Evolutionary conservation across 2,113 vertebrate species (phyloP).

Genomic region (Rhombomys opimus): DNA sequence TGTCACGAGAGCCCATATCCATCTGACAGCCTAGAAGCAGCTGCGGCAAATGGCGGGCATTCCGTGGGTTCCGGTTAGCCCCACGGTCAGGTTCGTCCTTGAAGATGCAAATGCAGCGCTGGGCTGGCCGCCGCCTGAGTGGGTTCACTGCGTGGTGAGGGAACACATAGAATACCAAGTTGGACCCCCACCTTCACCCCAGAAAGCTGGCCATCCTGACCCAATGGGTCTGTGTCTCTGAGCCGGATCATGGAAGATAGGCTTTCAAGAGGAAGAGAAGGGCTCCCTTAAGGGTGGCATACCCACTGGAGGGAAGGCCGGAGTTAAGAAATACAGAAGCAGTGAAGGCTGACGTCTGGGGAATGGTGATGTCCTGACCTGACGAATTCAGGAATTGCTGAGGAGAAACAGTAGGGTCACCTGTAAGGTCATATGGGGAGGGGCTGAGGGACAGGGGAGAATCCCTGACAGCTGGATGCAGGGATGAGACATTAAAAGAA

Average conservation of each 20-base stretch:
- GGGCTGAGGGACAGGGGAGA: neutral
- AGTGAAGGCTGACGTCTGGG: neutral
- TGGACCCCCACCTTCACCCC: neutral
- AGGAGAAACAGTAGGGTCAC: neutral
- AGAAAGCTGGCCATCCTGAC: neutral
- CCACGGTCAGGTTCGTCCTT: too few relatives aligned
- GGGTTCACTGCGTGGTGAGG: neutral
- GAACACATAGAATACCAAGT: too few relatives aligned
- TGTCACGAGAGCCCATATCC: neutral
- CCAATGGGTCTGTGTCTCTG: neutral
- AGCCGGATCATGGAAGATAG: neutral
- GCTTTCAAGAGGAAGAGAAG: neutral
- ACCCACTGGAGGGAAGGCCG: neutral
- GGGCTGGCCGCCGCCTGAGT: neutral
- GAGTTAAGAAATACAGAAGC: neutral
- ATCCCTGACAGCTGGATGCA: neutral
- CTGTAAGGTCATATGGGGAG: neutral
- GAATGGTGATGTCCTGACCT: neutral
- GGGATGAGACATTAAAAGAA: neutral
- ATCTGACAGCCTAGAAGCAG: neutral
- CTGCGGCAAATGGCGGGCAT: neutral
- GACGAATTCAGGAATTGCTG: neutral
- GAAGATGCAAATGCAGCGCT: neutral
- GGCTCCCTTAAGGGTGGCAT: neutral
- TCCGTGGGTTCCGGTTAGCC: neutral